Conservation (phyloP, 2,888 invertebrate genomes). For the Microchrysa polita region DNA sequence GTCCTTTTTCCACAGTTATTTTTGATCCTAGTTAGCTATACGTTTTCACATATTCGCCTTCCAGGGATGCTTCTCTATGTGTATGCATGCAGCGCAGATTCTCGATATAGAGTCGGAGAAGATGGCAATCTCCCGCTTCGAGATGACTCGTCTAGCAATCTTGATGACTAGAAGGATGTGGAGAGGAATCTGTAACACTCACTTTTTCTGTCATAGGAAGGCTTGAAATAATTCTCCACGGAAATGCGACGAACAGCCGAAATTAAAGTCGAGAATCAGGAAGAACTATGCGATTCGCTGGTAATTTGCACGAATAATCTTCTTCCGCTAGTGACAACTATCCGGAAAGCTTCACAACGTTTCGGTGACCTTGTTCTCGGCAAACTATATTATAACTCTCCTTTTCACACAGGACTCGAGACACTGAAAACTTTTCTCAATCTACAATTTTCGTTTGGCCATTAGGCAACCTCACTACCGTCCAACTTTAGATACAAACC, state of each 20-base stretch:
- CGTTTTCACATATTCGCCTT: slow-evolving; percentile 2
- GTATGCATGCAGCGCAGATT: slow-evolving; percentile 18
- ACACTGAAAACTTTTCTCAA: neutral
- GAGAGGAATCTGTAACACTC: slow-evolving; percentile 12
- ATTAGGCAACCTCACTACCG: slow-evolving; percentile 46
- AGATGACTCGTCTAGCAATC: neutral
- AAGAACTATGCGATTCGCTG: neutral
- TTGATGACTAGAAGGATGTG: slow-evolving; percentile 7
- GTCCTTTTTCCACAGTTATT: slow-evolving; percentile 15
- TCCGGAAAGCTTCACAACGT: slow-evolving; percentile 2
- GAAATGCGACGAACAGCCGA: too few relatives aligned
- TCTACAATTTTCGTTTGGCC: slow-evolving; percentile 34
- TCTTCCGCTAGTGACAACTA: neutral
- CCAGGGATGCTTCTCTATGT: slow-evolving; percentile 6
- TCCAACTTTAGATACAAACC: slow-evolving; percentile 46
- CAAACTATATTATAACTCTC: neutral
- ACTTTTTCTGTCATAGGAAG: slow-evolving; percentile 38
- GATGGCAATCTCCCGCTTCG: neutral
- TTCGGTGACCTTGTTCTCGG: slow-evolving; percentile 1
- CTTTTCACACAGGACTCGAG: slow-evolving; percentile 2
- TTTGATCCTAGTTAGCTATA: slow-evolving; percentile 20
- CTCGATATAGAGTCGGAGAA: neutral
- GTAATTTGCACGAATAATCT: slow-evolving; percentile 8
- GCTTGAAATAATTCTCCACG: slow-evolving; percentile 6
- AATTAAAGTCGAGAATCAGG: too few relatives aligned